Base-by-base conservation (phyloP, 2,797 vertebrate species). In the Enteromius fasciolatus region DNA sequence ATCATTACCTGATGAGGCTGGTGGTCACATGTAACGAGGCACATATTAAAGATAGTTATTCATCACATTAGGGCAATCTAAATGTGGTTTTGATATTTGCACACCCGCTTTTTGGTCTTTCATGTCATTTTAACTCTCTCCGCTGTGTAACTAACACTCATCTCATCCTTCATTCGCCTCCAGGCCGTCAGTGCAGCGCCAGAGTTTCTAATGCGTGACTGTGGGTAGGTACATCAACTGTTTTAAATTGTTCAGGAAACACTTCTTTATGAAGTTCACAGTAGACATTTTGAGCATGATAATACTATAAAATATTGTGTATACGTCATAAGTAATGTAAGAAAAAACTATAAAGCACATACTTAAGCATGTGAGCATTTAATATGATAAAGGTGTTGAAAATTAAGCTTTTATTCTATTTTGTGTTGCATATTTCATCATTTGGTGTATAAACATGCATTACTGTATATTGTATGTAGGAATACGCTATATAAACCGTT, bases 131-230 rank as follows among this genome's bases (percentile, higher is more conserved):
- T 20, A 82, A 88, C 73, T 85, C 87, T 90, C 72, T 83, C 23
- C 87, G 87, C 87, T 87, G 78, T 72, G 84, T 92, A 87, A 93
- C 94, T 94, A 94, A 94, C 90, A 90, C 86, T 92, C 93, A 94
- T 93, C 92, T 93, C 93, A 94, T 92, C 94, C 90, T 93, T 86
- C 94, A 94, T 94, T 90, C 93, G 91, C 93, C 85, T 93, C 90
- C 92, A 94, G 94, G 93, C 93, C 91, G 89, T 87, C 92, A 94
- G 87, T 94, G 92, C 94, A 94, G 92, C 89, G 90, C 91, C 91
- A 94, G 91, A 93, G 92, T 95, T 91, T 93, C 93, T 92, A 94
- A 94, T 91, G 91, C 92, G 86, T 94, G 92, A 95, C 90, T 87
- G 80, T 93, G 89, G 93, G 94, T 95, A 94, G 89, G 94, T 95